These are phyloP conservation scores for Elaphurus davidianus DNA, from an alignment of 2,113 vertebrate genomes.

Conservation along the genomic window DNA sequence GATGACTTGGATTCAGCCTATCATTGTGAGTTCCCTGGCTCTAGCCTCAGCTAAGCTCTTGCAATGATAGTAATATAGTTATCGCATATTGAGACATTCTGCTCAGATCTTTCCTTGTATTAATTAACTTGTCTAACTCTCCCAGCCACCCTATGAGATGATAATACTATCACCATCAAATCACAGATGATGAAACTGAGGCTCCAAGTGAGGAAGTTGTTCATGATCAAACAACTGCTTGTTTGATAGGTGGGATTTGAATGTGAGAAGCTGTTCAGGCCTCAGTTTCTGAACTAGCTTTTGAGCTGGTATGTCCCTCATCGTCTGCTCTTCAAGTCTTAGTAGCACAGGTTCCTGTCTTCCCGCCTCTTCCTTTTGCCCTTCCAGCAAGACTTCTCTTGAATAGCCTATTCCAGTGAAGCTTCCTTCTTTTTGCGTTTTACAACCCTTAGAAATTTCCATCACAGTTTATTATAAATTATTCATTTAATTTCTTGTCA, in stretches of 20 bases:
- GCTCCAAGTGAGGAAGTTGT: not conserved
- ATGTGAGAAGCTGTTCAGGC: too few relatives aligned
- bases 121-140: not conserved
- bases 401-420: not conserved
- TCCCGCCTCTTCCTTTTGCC: not conserved
- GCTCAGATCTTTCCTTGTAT: not conserved
- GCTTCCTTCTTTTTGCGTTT: not conserved
- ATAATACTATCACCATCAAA: not conserved
- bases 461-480: not conserved
- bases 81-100: not conserved
- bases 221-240: not conserved
- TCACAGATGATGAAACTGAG: not conserved
- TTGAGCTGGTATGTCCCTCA: not conserved
- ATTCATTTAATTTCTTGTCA: not conserved
- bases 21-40: not conserved
- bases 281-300: not conserved
- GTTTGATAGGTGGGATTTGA: not conserved
- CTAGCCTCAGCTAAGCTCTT: not conserved
- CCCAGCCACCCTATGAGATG: not conserved
- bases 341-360: accelerated
- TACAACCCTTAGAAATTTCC: not conserved
- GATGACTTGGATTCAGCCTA: not conserved
- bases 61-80: not conserved
- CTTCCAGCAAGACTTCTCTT: not conserved
- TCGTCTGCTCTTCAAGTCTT: not conserved